Conservation (phyloP, 2,113 vertebrate genomes). For the Xiphophorus couchianus region DNA sequence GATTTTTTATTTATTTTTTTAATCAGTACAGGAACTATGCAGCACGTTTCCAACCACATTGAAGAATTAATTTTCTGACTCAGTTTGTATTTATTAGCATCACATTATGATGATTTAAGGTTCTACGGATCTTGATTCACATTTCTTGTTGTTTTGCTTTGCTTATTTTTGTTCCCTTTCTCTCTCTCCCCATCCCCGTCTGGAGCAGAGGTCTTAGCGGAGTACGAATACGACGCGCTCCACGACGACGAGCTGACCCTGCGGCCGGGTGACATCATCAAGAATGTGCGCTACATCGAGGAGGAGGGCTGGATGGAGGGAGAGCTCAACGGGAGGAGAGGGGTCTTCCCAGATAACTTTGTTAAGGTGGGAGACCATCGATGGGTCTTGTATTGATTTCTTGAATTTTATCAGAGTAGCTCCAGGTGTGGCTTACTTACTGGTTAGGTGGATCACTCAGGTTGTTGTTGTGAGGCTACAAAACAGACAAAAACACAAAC, state of each 20-base stretch:
- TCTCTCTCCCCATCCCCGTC: background rate
- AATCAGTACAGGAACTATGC: background rate
- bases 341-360: conserved; percentile 98
- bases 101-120: no score
- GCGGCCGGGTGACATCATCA: conserved; percentile 90
- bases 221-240: conserved; percentile 91
- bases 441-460: no score
- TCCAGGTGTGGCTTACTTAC: no score
- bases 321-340: conserved; percentile 89
- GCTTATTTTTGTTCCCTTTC: background rate
- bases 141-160: no score
- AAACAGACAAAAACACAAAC: no score
- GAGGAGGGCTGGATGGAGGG: conserved; percentile 98
- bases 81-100: no score
- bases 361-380: conserved; percentile 84
- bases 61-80: background rate
- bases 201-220: conserved; percentile 91
- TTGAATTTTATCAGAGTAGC: no score
- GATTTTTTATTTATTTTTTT: background rate
- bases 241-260: conserved; percentile 96
- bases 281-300: conserved; percentile 88
- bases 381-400: no score
- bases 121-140: no score
- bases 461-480: no score
- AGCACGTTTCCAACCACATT: background rate